A percentile compares a stretch with the other conserved stretches of the same genome.
phyloP scores from a whole-genome alignment of 2,797 vertebrate species.

The Pteronotus mesoamericanus region DNA sequence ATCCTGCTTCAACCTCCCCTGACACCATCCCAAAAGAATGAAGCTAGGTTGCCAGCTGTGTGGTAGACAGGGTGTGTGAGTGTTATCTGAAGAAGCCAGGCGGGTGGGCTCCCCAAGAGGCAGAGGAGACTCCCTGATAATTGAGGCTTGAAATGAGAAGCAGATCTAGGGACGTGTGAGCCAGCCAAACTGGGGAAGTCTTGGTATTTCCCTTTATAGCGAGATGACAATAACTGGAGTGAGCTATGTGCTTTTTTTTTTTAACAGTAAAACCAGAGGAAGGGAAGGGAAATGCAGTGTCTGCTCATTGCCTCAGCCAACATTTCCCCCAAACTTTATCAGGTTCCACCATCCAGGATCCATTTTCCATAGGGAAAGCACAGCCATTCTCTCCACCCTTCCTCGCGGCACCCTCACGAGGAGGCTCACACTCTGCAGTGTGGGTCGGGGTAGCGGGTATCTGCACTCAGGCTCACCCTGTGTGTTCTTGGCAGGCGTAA shows the following conservation, averaged over 20 bases:
- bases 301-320: neutral
- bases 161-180: neutral
- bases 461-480: slow-evolving; percentile 41
- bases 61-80: neutral
- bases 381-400: neutral
- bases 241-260: neutral
- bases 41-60: neutral
- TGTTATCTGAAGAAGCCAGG: slow-evolving; percentile 50
- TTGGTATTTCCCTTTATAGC: neutral
- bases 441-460: neutral
- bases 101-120: slow-evolving; percentile 6
- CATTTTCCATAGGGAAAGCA: neutral
- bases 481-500: slow-evolving; percentile 85
- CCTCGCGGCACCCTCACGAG: neutral
- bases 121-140: slow-evolving; percentile 34
- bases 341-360: neutral
- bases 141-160: slow-evolving; percentile 34
- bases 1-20: neutral
- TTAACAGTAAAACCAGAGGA: neutral
- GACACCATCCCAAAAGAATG: slow-evolving; percentile 27
- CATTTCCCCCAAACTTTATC: neutral
- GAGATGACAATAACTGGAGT: neutral
- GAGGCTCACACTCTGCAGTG: neutral
- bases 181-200: neutral
- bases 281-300: neutral